A percentile compares a stretch with the other conserved stretches of the same genome.
These are phyloP conservation scores for Furnarius figulus DNA, from an alignment of 2,113 vertebrate genomes.

Conservation along the genomic window DNA sequence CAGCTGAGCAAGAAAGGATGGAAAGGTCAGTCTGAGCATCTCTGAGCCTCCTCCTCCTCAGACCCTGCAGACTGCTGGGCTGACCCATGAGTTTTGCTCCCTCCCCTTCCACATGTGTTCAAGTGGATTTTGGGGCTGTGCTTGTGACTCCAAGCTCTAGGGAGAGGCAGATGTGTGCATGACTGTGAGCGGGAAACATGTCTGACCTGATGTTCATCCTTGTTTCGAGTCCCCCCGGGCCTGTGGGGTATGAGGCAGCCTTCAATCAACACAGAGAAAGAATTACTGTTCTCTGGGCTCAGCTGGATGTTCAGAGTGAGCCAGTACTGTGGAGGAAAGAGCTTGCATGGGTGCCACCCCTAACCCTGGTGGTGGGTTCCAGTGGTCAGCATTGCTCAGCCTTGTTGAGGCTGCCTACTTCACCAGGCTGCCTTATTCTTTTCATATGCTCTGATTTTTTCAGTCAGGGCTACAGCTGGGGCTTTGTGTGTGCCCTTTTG, in stretches of 20 bases:
- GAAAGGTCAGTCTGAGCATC: not conserved
- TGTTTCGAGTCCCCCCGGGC: not conserved
- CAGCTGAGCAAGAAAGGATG: not conserved
- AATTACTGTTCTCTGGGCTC: not conserved
- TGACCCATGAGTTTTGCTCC: not conserved
- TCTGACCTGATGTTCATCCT: not conserved
- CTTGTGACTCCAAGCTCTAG: not conserved
- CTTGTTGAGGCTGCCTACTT: not conserved
- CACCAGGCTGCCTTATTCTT: not conserved
- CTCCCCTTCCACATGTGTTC: not conserved
- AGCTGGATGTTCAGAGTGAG: fast-evolving
- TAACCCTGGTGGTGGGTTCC: not conserved
- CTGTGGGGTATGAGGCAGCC: not conserved
- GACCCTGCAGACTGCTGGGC: not conserved
- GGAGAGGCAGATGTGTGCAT: not conserved
- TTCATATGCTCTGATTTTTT: not conserved
- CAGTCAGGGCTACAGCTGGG: not conserved
- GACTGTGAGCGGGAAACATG: not conserved
- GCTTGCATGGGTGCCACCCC: not conserved
- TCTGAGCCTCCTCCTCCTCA: not conserved
- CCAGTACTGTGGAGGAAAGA: fast-evolving
- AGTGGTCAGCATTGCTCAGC: not conserved
- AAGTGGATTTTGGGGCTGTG: not conserved
- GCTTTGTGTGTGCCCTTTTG: not conserved
- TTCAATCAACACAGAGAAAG: not conserved